Percentiles rank a stretch among this genome's conserved stretches.
phyloP scores from a whole-genome alignment of 2,113 vertebrate genomes.

The Erpornis zantholeuca region DNA sequence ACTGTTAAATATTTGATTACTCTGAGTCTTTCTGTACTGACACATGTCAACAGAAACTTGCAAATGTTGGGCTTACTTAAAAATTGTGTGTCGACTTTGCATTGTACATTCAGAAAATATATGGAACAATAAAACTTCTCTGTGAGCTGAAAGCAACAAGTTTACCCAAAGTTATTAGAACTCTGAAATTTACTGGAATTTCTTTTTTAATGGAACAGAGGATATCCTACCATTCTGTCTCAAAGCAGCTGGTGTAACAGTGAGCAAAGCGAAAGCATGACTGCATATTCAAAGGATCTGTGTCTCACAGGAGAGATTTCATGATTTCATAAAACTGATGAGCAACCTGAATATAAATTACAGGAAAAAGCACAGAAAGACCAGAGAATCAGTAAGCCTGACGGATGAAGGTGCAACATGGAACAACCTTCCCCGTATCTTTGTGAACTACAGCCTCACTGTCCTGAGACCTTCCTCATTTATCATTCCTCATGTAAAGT shows the following conservation, averaged over 20 bases:
- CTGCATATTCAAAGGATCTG: constrained; percentile 20
- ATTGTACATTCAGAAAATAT: background rate
- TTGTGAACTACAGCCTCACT: background rate
- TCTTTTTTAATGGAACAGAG: background rate
- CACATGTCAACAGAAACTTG: background rate
- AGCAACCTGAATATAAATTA: constrained; percentile 10
- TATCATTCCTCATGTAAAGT: background rate
- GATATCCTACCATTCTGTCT: constrained; percentile 23
- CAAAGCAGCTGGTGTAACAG: constrained; percentile 38
- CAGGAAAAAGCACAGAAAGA: background rate
- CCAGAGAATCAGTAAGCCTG: background rate
- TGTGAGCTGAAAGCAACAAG: constrained; percentile 20
- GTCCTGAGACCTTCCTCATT: background rate
- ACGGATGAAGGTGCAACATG: background rate
- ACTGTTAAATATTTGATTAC: background rate
- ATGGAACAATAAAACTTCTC: background rate
- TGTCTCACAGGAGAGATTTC: background rate
- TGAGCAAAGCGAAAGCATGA: background rate
- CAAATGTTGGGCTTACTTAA: background rate
- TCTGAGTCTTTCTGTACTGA: background rate
- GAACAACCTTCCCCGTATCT: background rate
- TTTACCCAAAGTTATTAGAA: constrained; percentile 1
- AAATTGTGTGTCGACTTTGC: background rate
- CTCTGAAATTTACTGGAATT: constrained; percentile 13
- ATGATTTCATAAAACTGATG: background rate